Evolutionary conservation across 2,888 invertebrate species (phyloP), one percentile per base, ranked within the genome.

Genomic region (Nomada lathburiana): DNA sequence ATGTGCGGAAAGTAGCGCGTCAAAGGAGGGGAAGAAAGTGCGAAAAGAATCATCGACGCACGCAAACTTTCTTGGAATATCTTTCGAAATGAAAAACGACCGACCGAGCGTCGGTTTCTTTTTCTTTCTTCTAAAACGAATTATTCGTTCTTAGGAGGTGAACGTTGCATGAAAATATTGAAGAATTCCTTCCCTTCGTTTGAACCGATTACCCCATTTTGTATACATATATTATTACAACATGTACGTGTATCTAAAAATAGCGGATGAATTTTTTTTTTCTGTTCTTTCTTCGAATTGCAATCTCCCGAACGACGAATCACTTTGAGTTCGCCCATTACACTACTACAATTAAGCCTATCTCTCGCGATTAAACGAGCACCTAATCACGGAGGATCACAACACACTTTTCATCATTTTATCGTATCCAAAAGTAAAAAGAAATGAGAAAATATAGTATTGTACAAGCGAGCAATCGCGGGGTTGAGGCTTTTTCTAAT

Each of bases 1-100:
- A 76, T 65, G 82, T 84, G 79, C 80, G 77, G 82, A 80, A 60
- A 73, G 29, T 69, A 55, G 60, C 55, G 53, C 23, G 60, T 80
- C 71, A 69, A 83, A 71, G 18, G 20, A 63, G 47, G 26, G 52
- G 55, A 71, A 71, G 53, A 60, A 69, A 69, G 13, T 16, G 59
- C 42, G 52, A 29, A 50, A n/a, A 23, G n/a, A n/a, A n/a, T n/a
- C n/a, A 10, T 68, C 18, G 47, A 26, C 26, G 11, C 9, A 53
- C 29, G 2, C 23, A 3, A 53, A 5, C 20, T 55, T 23, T 26
- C 18, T 20, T 18, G 10, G 5, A 68, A 23, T 55, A 42, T 42
- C 42, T 2, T 42, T 60, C 29, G 70, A 23, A 26, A 26, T 2
- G 3, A 64, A 50, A n/a, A n/a, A 3, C 1, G 9, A 18, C 36